These are phyloP conservation scores for Philaethria dido DNA, from an alignment of 2,888 invertebrate genomes.

Conservation along the genomic window DNA sequence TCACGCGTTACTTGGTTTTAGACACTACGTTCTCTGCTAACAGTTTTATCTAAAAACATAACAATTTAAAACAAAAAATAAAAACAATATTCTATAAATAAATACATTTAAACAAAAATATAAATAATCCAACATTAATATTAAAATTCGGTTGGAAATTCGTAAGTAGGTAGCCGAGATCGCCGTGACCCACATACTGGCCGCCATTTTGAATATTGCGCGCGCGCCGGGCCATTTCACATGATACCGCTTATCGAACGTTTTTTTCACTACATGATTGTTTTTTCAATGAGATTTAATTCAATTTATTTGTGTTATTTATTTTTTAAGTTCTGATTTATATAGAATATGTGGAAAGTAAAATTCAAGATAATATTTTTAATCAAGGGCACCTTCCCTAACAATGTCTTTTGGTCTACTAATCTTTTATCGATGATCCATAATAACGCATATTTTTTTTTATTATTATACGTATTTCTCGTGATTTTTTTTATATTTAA, in stretches of 20 bases:
- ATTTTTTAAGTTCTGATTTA: no score
- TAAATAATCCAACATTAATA: constrained; percentile 17
- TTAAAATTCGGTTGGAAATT: constrained; percentile 37
- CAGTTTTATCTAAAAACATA: neutral
- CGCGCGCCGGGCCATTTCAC: constrained; percentile 67
- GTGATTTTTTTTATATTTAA: no score
- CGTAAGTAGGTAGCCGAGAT: constrained; percentile 46
- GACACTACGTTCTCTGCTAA: neutral
- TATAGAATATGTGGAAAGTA: no score
- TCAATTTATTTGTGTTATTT: neutral
- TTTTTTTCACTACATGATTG: constrained; percentile 19
- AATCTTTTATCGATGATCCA: no score
- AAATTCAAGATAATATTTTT: no score
- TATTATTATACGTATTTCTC: no score
- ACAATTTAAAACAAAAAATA: neutral
- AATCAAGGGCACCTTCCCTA: no score
- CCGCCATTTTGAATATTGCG: constrained; percentile 65
- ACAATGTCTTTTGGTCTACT: no score
- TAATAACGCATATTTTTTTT: no score
- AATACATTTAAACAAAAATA: constrained; percentile 6
- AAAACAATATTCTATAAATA: neutral
- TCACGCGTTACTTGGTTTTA: neutral
- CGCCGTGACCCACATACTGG: constrained; percentile 68
- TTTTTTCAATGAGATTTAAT: constrained; percentile 16
- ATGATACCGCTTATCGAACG: constrained; percentile 51